Base-by-base conservation (phyloP, 2,888 invertebrate species). In the Cataglyphis rosenhaueri region DNA sequence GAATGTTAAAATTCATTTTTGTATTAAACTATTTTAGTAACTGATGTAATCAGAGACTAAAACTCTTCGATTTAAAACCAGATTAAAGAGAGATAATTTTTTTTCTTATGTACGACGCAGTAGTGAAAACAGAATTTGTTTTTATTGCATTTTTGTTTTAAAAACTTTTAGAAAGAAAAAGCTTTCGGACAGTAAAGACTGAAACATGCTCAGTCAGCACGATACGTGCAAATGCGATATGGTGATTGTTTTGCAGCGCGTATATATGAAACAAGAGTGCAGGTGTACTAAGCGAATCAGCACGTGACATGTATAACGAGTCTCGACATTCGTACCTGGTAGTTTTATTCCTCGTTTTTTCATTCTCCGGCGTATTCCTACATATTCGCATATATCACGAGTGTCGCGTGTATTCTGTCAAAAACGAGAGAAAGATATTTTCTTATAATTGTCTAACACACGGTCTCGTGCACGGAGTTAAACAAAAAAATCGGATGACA, bases 251-350 rank as follows among this genome's bases (percentile, higher is more conserved):
- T 6, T 59, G 61, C 38, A 25, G 9, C 29, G 10, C 21, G n/a
- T 52, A 52, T n/a, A 52, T 52, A 52, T 15, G 29, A 59, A 44
- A 62, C 44, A 62, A 41, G 52, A 64, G 83, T 68, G 44, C 83
- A 81, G 66, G 82, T 82, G 62, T 41, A 79, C 52, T 70, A 70
- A 66, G 81, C 79, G 78, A 68, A 70, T 81, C 61, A 48, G 62
- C 81, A 84, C 83, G 83, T 84, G 83, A 84, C 68, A 32, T 12
- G 35, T 44, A 12, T 38, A 52, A 25, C 61, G 41, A 75, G 61
- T 61, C 41, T 61, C 62, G 78, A 70, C 68, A 18, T 44, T 6
- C 18, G n/a, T 71, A 79, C 55, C 25, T 78, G 76, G 8, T 29
- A 10, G 38, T 21, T n/a, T 52, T 1, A 18, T 29, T 71, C 38